Conservation (phyloP, 2,113 vertebrate genomes). For the Malurus cyaneus region DNA sequence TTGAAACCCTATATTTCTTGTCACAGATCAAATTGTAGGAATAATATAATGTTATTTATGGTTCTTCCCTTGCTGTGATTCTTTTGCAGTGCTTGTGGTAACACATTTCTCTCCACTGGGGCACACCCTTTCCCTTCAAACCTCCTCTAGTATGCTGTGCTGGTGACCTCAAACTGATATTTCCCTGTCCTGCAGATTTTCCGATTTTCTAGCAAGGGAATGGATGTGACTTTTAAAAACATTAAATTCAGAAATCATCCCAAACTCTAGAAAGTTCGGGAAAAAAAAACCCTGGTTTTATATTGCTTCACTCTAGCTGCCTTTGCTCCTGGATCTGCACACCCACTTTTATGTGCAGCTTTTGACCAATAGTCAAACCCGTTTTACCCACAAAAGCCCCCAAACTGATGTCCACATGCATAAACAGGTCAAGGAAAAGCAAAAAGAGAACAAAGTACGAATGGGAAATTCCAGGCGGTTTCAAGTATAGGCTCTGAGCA, state of each 20-base stretch:
- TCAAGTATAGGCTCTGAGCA: not conserved
- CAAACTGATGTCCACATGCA: accelerated
- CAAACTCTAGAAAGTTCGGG: not conserved
- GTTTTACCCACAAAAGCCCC: not conserved
- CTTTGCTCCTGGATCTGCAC: not conserved
- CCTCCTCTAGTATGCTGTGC: not conserved
- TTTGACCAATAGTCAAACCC: not conserved
- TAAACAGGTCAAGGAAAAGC: not conserved
- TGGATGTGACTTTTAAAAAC: not conserved
- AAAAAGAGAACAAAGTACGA: not conserved
- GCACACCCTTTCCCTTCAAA: not conserved
- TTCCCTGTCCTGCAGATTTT: not conserved
- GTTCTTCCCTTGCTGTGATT: not conserved
- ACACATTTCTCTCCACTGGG: not conserved
- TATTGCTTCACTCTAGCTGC: not conserved
- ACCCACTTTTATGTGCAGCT: not conserved
- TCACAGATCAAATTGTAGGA: not conserved
- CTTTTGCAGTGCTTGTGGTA: not conserved
- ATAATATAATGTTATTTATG: not conserved
- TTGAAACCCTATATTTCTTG: not conserved
- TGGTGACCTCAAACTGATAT: not conserved
- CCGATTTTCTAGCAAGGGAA: not conserved
- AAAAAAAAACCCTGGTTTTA: not conserved
- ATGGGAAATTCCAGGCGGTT: not conserved
- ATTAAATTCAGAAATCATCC: not conserved